Conservation (phyloP, 23 tunicate genomes). For the Halocynthia roretzi region DNA sequence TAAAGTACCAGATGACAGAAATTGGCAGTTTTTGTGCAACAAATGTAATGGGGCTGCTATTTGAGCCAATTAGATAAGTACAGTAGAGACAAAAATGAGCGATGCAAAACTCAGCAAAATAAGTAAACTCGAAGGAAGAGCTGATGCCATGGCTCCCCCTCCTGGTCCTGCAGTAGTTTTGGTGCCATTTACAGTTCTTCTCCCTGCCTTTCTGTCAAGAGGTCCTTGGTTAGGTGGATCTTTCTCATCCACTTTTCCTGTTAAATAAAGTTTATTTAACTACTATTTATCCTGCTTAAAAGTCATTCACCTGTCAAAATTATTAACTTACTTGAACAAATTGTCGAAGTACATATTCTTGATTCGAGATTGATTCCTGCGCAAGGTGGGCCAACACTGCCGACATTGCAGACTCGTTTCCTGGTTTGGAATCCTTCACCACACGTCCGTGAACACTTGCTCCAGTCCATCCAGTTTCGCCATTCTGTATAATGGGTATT, state of each 20-base stretch:
- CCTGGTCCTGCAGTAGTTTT: not conserved
- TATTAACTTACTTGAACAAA: conserved; percentile 14
- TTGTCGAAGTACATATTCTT: not conserved
- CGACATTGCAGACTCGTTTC: conserved; percentile 1
- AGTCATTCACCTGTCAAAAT: not conserved
- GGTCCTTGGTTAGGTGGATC: not conserved
- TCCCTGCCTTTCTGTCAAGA: not conserved
- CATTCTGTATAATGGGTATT: not conserved
- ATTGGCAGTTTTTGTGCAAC: too few relatives aligned
- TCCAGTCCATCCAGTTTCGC: conserved; percentile 17
- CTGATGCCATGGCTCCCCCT: not conserved
- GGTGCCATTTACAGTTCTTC: conserved; percentile 1
- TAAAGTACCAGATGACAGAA: too few relatives aligned
- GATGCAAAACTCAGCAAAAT: not conserved
- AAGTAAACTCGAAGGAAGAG: not conserved
- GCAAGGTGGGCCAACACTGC: conserved; percentile 7
- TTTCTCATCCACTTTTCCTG: not conserved
- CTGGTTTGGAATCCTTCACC: conserved; percentile 21
- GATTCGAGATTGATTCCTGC: not conserved
- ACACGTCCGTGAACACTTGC: conserved; percentile 7
- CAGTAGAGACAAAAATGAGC: too few relatives aligned
- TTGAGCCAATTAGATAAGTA: too few relatives aligned
- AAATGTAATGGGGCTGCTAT: too few relatives aligned
- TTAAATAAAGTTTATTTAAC: not conserved
- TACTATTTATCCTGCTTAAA: not conserved